Base-by-base conservation (phyloP, 1,140 invertebrate genomes). In the Zaprionus ghesquierei region DNA sequence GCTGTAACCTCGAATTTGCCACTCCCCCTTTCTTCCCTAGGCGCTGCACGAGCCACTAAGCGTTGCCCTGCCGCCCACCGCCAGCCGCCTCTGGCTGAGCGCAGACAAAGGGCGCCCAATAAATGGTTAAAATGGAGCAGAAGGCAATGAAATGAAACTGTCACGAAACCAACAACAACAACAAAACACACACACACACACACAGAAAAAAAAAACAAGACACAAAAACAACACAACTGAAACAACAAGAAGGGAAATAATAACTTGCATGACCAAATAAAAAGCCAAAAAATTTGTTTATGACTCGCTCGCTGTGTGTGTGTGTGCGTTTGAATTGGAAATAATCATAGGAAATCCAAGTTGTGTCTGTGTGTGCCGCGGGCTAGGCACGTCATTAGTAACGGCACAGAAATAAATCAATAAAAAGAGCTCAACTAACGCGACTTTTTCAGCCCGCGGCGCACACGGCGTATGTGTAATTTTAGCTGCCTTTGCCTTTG, bases 121-220 rank as follows among this genome's bases (percentile, higher is more conserved):
- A 82, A 89, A 89, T 87, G 82, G 72, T 87, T 77, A 82, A 87
- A 87, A 89, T 79, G 84, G 68, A 89, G 72, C 84, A 87, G 75
- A 87, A 87, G 87, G 75, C 82, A 82, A 89, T 89, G 76, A 89
- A 87, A 89, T 72, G 81, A 85, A 86, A 86, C 80, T 89, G 82
- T 86, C 82, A 86, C 82, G 82, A 87, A 79, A 82, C 82, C 58
- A 79, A 69, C 49, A 73, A 38, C n/a, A 15, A 15, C 35, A 38
- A 2, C 5, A 29, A 54, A 60, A n/a, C 59, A 35, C 60, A 59
- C 38, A 25, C 38, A 38, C 22, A 68, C 35, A 75, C 69, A 64
- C 35, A 54, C 27, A 49, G 60, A 59, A 29, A 41, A 3, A 77
- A 51, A 31, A 41, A 38, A 69, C 22, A 33, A 49, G 60, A 15